Base-by-base conservation (phyloP, 53 echinoderm and acorn worm genomes). In the Mesocentrotus franciscanus region DNA sequence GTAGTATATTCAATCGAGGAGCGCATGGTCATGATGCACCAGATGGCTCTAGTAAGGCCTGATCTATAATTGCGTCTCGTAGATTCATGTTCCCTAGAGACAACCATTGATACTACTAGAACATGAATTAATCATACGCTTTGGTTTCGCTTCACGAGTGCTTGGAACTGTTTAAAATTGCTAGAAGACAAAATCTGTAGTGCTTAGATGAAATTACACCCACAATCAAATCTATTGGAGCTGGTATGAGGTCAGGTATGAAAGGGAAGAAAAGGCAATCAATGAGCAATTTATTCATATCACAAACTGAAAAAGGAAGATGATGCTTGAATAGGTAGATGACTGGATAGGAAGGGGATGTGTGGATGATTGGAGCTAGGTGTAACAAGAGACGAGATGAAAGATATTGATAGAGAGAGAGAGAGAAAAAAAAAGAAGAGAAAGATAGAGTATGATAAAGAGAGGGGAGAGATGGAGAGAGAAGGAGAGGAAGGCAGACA, bases 261-360 rank as follows among this genome's bases (percentile, higher is more conserved):
- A n/a, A 57, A 58, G 58, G 11, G 13, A 7, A 27, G 27, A 29
- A 15, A 27, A 27, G 24, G 29, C 58, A 35, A 57, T 87, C 87
- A 58, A 87, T 87, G 57, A 13, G 29, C n/a, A 58, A 87, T 87
- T 87, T 87, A 87, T 87, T 87, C 59, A 87, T 87, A 17, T 87
- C 58, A n/a, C 27, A 87, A 58, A 87, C 26, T 87, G 58, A 85
- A 22, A 85, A 27, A 4, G 87, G 87, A 58, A 87, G 87, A 87
- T n/a, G 57, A 57, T 57, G 29, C 56, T 14, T 87, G 87, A 58
- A 87, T 58, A 13, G 29, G 57, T 29, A n/a, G 87, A 87, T 87
- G 87, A 27, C n/a, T 57, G 27, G 27, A 87, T 15, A 57, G 58
- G 87, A 87, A 84, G 58, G 87, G 87, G 87, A 87, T 87, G 58